Evolutionary conservation across 2,888 invertebrate species (phyloP).

Genomic region (Amphipyra tragopoginis): DNA sequence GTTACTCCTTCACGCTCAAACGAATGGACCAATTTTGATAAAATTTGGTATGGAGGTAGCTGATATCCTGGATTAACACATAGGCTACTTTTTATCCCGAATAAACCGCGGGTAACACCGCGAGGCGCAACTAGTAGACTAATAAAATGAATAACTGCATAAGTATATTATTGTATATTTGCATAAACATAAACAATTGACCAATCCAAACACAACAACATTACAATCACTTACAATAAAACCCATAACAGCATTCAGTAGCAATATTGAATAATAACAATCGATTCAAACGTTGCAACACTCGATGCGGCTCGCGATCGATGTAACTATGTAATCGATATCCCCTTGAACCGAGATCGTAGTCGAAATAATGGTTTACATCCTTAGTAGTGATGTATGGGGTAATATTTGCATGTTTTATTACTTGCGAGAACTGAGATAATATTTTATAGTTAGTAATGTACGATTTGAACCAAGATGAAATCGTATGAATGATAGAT

Average conservation of each 20-base stretch:
- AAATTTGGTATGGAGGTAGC: no score
- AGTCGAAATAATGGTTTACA: conserved; percentile 70
- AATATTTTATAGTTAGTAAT: not conserved
- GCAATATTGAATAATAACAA: conserved; percentile 55
- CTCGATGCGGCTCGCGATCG: conserved; percentile 56
- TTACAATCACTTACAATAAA: conserved; percentile 38
- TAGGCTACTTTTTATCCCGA: no score
- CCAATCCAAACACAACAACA: conserved; percentile 15
- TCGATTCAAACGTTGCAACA: conserved; percentile 55
- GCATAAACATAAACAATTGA: conserved; percentile 12
- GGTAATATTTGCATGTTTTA: conserved; percentile 41
- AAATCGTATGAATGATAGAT: no score
- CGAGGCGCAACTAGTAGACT: no score
- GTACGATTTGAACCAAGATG: no score
- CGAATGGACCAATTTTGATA: no score
- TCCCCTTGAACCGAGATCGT: conserved; percentile 70
- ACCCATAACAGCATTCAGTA: conserved; percentile 37
- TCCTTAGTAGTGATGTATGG: conserved; percentile 57
- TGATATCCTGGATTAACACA: no score
- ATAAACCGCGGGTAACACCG: no score
- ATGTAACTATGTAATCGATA: conserved; percentile 66
- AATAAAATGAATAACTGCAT: not conserved
- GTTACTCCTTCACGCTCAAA: no score
- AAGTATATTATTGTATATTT: not conserved
- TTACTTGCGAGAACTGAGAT: conserved; percentile 16